These are phyloP conservation scores for Gasteruption jaculator DNA, from an alignment of 2,888 invertebrate species.

Conservation along the genomic window DNA sequence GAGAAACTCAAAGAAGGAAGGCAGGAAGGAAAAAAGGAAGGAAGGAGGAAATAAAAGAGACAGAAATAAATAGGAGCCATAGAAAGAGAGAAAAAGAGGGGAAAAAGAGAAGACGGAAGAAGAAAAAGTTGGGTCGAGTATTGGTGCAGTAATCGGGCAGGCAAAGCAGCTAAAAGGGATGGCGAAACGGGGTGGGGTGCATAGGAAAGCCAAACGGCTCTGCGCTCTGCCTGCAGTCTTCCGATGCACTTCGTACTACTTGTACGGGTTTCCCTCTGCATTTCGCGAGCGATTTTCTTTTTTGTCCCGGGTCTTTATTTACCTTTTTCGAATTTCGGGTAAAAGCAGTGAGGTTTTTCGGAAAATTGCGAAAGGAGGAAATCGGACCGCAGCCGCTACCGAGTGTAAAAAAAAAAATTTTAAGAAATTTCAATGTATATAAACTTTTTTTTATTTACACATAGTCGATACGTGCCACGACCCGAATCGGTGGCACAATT, in stretches of 20 bases:
- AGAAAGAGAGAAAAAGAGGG: conserved; percentile 10
- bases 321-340: no score
- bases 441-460: no score
- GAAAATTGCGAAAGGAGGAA: no score
- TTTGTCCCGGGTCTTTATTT: not conserved
- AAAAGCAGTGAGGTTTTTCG: no score
- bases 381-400: no score
- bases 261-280: conserved; percentile 1
- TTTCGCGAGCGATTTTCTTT: not conserved
- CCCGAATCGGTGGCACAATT: no score
- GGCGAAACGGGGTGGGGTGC: conserved; percentile 24
- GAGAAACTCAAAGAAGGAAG: no score
- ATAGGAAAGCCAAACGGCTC: conserved; percentile 29
- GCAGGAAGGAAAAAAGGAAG: conserved; percentile 7
- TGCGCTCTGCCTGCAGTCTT: conserved; percentile 36
- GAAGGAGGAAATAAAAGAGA: conserved; percentile 1
- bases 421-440: no score
- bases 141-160: conserved; percentile 27
- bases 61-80: conserved; percentile 9
- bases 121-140: conserved; percentile 6
- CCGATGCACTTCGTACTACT: conserved; percentile 34
- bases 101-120: conserved; percentile 8
- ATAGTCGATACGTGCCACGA: no score
- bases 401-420: no score
- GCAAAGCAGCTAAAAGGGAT: conserved; percentile 24